phyloP scores from a whole-genome alignment of 2,797 vertebrate genomes.

The Emys orbicularis region DNA sequence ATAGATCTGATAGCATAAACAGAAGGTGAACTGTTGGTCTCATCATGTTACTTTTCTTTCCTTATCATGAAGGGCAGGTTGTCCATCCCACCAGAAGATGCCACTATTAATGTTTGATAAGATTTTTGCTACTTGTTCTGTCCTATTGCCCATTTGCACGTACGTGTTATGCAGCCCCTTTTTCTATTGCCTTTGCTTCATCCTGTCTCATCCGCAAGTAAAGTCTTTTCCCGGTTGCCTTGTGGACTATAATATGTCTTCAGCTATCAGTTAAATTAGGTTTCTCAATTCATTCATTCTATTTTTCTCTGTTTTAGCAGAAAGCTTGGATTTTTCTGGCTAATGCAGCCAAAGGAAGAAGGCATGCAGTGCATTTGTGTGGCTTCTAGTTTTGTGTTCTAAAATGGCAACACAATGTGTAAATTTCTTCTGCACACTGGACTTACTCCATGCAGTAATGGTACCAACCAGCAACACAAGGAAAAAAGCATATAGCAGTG shows the following conservation, averaged over 20 bases:
- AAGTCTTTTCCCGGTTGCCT: not conserved
- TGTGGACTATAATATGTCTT: not conserved
- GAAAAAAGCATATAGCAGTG: not conserved
- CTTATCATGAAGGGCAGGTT: not conserved
- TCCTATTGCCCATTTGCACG: not conserved
- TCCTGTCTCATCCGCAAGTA: constrained; percentile 12
- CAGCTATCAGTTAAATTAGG: not conserved
- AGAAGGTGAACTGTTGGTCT: constrained; percentile 57
- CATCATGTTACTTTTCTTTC: not conserved
- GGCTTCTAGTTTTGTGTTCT: not conserved
- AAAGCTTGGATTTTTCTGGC: not conserved
- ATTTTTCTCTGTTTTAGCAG: not conserved
- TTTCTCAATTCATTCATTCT: not conserved
- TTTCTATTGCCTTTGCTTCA: not conserved
- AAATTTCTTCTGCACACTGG: not conserved
- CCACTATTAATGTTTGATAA: constrained; percentile 39
- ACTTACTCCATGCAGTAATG: not conserved
- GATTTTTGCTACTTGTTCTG: not conserved
- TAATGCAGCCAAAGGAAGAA: not conserved
- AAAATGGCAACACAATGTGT: not conserved
- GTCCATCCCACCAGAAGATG: constrained; percentile 43
- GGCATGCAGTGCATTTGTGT: not conserved
- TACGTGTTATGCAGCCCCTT: constrained; percentile 23
- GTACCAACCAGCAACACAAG: not conserved
- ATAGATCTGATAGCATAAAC: constrained; percentile 47